phyloP scores from a whole-genome alignment of 2,888 invertebrate species.

The Ditylenchus weischeri region DNA sequence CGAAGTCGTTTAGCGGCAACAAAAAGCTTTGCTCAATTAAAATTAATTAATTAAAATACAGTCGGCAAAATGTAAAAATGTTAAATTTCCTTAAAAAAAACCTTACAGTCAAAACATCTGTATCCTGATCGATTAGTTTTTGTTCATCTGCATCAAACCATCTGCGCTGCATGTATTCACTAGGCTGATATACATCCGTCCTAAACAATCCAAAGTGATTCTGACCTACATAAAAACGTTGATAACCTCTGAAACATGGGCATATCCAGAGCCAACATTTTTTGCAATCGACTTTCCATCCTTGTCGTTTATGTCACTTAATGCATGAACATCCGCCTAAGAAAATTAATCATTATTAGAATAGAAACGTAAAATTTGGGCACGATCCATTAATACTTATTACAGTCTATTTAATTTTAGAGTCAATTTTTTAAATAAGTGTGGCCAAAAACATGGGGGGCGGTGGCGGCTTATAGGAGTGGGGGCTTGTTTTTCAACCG shows the following conservation, averaged over 20 bases:
- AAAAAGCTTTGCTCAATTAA: too few relatives aligned
- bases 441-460: too few relatives aligned
- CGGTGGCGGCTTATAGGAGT: too few relatives aligned
- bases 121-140: slow-evolving; percentile 13
- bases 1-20: too few relatives aligned
- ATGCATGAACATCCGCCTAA: slow-evolving; percentile 21
- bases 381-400: too few relatives aligned
- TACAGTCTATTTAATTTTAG: too few relatives aligned
- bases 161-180: slow-evolving; percentile 9
- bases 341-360: background rate
- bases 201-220: background rate
- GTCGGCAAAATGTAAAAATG: too few relatives aligned
- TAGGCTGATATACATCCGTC: background rate
- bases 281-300: slow-evolving; percentile 19
- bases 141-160: slow-evolving; percentile 25
- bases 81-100: background rate
- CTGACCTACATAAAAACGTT: background rate
- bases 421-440: too few relatives aligned
- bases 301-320: slow-evolving; percentile 11
- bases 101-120: slow-evolving; percentile 13
- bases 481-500: too few relatives aligned
- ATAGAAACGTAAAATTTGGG: too few relatives aligned
- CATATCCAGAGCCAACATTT: slow-evolving; percentile 10
- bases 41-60: too few relatives aligned
- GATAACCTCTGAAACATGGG: background rate